Percentiles rank a stretch among this genome's conserved stretches.
These are phyloP conservation scores for Antheraea assamensis DNA, from an alignment of 2,888 invertebrate species.

Conservation along the genomic window DNA sequence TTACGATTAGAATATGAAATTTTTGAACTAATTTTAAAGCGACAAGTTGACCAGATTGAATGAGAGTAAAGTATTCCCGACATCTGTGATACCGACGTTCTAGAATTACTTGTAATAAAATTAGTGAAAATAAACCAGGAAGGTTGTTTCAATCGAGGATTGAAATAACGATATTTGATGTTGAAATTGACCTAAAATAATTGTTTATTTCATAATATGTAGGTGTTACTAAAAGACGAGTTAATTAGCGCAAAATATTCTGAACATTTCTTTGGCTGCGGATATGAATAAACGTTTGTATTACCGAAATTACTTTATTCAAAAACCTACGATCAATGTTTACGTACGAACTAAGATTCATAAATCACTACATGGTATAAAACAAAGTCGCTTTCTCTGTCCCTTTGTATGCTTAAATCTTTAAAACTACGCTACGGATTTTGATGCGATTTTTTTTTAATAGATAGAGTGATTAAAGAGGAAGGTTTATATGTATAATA, in stretches of 20 bases:
- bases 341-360: background rate
- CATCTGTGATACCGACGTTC: constrained; percentile 33
- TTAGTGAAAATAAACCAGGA: constrained; percentile 25
- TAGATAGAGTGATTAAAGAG: too few species aligned
- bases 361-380: too few species aligned
- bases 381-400: too few species aligned
- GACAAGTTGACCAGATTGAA: constrained; percentile 25
- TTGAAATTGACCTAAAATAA: constrained; percentile 28
- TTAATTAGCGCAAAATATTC: constrained; percentile 30
- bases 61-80: constrained; percentile 31
- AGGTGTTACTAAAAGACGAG: constrained; percentile 36
- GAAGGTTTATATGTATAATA: too few species aligned
- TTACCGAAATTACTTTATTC: background rate
- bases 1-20: constrained; percentile 32
- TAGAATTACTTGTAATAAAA: constrained; percentile 32
- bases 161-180: constrained; percentile 28
- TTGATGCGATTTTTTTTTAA: too few species aligned
- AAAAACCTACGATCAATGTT: background rate
- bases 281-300: background rate
- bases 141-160: constrained; percentile 21
- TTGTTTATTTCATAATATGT: constrained; percentile 27
- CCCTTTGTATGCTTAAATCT: too few species aligned
- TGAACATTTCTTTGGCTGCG: constrained; percentile 14
- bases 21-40: constrained; percentile 36
- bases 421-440: too few species aligned